Percentiles rank a stretch among this genome's conserved stretches.
Conservation (phyloP, 2,888 invertebrate genomes). For the Acholoe squamosa region DNA sequence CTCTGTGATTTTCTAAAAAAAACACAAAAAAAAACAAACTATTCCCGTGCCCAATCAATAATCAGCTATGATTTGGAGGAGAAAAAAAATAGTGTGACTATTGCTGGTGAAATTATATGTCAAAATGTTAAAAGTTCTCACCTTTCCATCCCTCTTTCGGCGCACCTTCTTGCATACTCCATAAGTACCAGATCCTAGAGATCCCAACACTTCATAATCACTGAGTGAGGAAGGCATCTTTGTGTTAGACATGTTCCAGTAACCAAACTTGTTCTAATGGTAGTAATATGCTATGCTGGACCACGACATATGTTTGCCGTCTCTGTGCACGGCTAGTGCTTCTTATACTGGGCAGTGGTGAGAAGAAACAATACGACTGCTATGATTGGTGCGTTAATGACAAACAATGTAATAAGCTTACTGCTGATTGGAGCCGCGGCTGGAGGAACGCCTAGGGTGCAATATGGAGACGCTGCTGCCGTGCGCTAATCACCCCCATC, state of each 20-base stretch:
- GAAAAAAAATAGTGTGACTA: too few species aligned
- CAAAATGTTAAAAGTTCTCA: constrained; percentile 71
- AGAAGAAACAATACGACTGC: neutral
- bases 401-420: neutral
- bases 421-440: neutral
- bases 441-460: neutral
- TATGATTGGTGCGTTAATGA: neutral
- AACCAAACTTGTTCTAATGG: neutral
- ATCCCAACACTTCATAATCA: constrained; percentile 86
- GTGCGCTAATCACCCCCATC: neutral
- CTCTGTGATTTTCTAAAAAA: too few species aligned
- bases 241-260: neutral
- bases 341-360: neutral
- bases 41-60: too few species aligned
- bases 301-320: neutral
- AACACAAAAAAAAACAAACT: too few species aligned
- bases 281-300: too few species aligned
- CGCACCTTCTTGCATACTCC: constrained; percentile 87
- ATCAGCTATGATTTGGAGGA: too few species aligned
- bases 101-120: too few species aligned
- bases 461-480: too few species aligned
- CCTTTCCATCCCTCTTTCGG: constrained; percentile 85
- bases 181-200: constrained; percentile 86
- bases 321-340: neutral
- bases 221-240: constrained; percentile 78